A percentile compares a stretch with the other conserved stretches of the same genome.
Conservation (phyloP, 30 jellyfish, hydroid and myxozoan species). For the Sanderia malayensis region DNA sequence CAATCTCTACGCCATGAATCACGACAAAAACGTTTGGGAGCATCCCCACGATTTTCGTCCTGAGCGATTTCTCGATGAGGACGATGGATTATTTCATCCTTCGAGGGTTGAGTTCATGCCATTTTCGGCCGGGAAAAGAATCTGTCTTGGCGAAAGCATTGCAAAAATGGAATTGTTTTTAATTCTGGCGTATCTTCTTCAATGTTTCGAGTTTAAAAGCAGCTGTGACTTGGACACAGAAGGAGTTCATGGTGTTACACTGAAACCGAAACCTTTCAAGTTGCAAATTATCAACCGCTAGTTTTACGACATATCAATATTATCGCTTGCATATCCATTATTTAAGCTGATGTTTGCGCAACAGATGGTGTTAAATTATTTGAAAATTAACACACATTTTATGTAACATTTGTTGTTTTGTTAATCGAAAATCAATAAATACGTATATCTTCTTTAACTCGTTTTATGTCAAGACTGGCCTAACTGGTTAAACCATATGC, state of each 20-base stretch:
- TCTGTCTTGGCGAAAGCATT: conserved; percentile 43
- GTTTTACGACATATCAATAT: too few relatives aligned
- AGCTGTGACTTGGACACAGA: conserved; percentile 12
- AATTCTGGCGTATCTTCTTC: conserved; percentile 2
- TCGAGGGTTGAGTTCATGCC: conserved; percentile 29
- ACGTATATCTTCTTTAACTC: too few relatives aligned
- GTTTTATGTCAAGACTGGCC: too few relatives aligned
- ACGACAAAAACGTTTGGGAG: conserved; percentile 21
- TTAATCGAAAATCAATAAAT: too few relatives aligned
- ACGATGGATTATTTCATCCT: conserved; percentile 13
- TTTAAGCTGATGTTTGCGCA: too few relatives aligned
- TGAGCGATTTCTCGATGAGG: conserved; percentile 40
- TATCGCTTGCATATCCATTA: too few relatives aligned
- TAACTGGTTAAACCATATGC: too few relatives aligned
- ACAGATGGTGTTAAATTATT: too few relatives aligned
- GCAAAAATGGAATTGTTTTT: conserved; percentile 40
- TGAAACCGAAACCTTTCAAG: conserved; percentile 24
- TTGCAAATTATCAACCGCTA: conserved; percentile 12
- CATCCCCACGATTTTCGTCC: conserved; percentile 18
- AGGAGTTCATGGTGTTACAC: conserved; percentile 21
- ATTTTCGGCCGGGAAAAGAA: conserved; percentile 41
- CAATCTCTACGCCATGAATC: conserved; percentile 41
- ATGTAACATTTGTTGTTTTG: too few relatives aligned
- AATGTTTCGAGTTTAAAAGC: conserved; percentile 3
- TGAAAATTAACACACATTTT: too few relatives aligned